Base-by-base conservation (phyloP, 2,113 vertebrate genomes). In the Perccottus glenii region DNA sequence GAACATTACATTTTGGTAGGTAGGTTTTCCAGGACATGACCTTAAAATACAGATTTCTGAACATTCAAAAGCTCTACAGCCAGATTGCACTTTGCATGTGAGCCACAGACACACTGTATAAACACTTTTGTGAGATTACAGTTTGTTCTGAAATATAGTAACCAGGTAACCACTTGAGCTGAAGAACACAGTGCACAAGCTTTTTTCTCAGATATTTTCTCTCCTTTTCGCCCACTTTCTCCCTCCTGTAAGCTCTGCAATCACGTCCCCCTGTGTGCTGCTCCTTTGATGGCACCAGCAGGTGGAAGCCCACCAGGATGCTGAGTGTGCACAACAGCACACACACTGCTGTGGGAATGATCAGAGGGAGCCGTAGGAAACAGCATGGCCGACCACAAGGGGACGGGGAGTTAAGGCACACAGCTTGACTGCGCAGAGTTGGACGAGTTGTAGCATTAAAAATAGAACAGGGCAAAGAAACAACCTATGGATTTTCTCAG, bases 251-350 rank as follows among this genome's bases (percentile, higher is more conserved):
- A 71, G 66, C 83, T 82, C 70, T 46, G 64, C 77, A 84, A 79
- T 83, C 85, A 80, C n/a, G 65, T 63, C 77, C 68, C 78, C 85
- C 76, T 27, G 73, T 75, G 77, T 62, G 79, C 70, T 45, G 73
- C 60, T 73, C 53, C 73, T 83, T 80, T 83, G 81, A 79, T 83
- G 75, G 80, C 44, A 27, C 71, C 75, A 80, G 77, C 80, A 83
- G 84, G 80, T 81, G 78, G 85, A 77, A 77, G 67, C 72, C 68
- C 65, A 58, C 68, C 3, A 33, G 70, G 82, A 76, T 73, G 76
- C 78, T 77, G 82, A 82, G 82, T 19, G 67, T n/a, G n/a, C 76
- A 75, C 75, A 62, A 55, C 74, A 68, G 64, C 58, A 52, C 50
- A 64, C 48, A 38, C 14, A 1, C 47, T 14, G 76, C 76, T 64